Evolutionary conservation across 2,113 vertebrate genomes (phyloP), one percentile per base, ranked within the genome.

Genomic region (Rhinopomastus cyanomelas): DNA sequence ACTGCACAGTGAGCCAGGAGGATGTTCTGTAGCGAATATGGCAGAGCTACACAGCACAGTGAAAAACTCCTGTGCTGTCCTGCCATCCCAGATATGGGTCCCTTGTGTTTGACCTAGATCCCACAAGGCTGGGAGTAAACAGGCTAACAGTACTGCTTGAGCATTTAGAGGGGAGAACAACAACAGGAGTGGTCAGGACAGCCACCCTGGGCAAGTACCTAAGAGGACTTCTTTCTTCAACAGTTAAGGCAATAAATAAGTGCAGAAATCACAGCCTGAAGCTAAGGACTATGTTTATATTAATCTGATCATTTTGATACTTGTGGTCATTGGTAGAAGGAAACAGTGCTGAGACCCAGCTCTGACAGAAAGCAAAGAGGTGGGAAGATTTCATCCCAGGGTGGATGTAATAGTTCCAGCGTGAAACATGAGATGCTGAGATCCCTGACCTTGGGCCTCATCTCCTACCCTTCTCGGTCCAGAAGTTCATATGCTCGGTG

Each of bases 221-320:
- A 21, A 57, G n/a, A 55, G 26, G 29, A 83, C 36, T 22, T 69
- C 29, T 48, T 53, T 61, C 49, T 51, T 79, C 7, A 4, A 2
- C 1, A 0, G 14, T 68, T 44, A 59, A 65, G 32, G 39, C 27
- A 78, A 57, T 21, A 61, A 6, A 51, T 0, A 0, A 8, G 6
- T 29, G 11, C 7, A 69, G 34, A 80, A 76, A 22, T 36, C 53
- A 46, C 20, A 83, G 44, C 11, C 49, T 49, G 44, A 91, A 76
- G 74, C 2, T 48, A 80, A 48, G 34, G 11, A 37, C 9, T 3
- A 1, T 26, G 32, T 6, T 49, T 44, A 6, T 34, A 39, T 69
- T 32, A 76, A 66, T 5, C 25, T 30, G 44, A 32, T 44, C 12
- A 3, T 51, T 66, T 29, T 77, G 48, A 60, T 85, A 29, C 18